These are phyloP conservation scores for Diarsia mendica DNA, from an alignment of 2,888 invertebrate species.

Conservation along the genomic window DNA sequence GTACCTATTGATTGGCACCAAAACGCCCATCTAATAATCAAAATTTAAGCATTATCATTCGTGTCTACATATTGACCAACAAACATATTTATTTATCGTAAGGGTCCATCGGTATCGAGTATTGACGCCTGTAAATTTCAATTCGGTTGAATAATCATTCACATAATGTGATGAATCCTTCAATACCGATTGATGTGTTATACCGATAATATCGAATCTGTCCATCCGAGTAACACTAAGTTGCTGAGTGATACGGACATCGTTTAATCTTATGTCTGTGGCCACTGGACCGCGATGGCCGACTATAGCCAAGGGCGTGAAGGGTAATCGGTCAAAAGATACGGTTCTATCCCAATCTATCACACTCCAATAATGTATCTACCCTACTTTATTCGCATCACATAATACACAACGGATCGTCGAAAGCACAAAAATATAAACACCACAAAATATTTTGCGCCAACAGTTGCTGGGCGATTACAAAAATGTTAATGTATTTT, in stretches of 20 bases:
- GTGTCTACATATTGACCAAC: not conserved
- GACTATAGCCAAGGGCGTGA: conserved; percentile 67
- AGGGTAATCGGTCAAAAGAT: conserved; percentile 75
- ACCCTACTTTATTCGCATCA: conserved; percentile 54
- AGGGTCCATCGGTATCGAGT: conserved; percentile 1
- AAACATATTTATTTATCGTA: conserved; percentile 7
- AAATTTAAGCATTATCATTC: conserved; percentile 11
- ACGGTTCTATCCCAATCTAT: conserved; percentile 67
- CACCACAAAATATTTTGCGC: conserved; percentile 19
- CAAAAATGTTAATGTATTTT: conserved; percentile 17
- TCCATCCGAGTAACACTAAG: conserved; percentile 64
- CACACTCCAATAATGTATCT: conserved; percentile 60
- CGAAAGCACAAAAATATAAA: conserved; percentile 23
- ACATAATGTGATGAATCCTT: conserved; percentile 41
- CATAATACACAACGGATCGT: conserved; percentile 24
- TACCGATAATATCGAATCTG: conserved; percentile 57
- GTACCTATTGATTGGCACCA: conserved; percentile 63
- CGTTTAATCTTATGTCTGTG: conserved; percentile 68
- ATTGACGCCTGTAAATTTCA: conserved; percentile 14
- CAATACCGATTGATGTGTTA: conserved; percentile 48
- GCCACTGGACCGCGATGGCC: conserved; percentile 65
- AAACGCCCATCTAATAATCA: conserved; percentile 55
- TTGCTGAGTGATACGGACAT: conserved; percentile 68
- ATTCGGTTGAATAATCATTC: conserved; percentile 32
- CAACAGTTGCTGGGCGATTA: not conserved